A percentile compares a stretch with the other conserved stretches of the same genome.
These are phyloP conservation scores for Cyanocitta stelleri DNA, from an alignment of 2,113 vertebrate species.

Conservation along the genomic window DNA sequence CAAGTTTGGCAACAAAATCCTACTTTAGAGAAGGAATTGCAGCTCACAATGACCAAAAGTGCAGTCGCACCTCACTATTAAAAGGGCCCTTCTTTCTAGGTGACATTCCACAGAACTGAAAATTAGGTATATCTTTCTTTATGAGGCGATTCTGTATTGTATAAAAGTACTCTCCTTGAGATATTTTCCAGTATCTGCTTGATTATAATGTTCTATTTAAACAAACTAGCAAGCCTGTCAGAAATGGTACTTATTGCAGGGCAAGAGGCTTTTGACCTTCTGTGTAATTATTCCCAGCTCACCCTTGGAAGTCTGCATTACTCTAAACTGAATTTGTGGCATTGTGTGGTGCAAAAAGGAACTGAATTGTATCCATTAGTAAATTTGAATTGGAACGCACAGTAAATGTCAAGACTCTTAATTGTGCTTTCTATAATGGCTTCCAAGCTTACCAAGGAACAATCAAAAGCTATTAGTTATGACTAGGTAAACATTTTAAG, in stretches of 20 bases:
- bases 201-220: constrained; percentile 25
- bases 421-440: constrained; percentile 69
- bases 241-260: constrained; percentile 58
- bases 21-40: background rate
- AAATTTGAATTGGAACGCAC: constrained; percentile 69
- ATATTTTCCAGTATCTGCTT: constrained; percentile 21
- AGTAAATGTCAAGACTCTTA: constrained; percentile 79
- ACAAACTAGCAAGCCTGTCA: constrained; percentile 52
- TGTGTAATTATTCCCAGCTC: constrained; percentile 67
- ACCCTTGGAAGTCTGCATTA: constrained; percentile 64
- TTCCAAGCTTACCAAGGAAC: constrained; percentile 72
- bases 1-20: background rate
- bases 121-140: background rate
- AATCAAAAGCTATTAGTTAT: constrained; percentile 77
- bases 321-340: constrained; percentile 67
- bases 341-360: constrained; percentile 55
- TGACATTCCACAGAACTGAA: background rate
- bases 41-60: background rate
- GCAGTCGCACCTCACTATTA: background rate
- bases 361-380: constrained; percentile 70
- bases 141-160: background rate
- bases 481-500: constrained; percentile 75
- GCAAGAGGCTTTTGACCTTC: constrained; percentile 74
- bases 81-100: background rate
- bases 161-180: constrained; percentile 26